A percentile compares a stretch with the other conserved stretches of the same genome.
Evolutionary conservation across 2,797 vertebrate genomes (phyloP).

Genomic region (Enteromius radiatus): DNA sequence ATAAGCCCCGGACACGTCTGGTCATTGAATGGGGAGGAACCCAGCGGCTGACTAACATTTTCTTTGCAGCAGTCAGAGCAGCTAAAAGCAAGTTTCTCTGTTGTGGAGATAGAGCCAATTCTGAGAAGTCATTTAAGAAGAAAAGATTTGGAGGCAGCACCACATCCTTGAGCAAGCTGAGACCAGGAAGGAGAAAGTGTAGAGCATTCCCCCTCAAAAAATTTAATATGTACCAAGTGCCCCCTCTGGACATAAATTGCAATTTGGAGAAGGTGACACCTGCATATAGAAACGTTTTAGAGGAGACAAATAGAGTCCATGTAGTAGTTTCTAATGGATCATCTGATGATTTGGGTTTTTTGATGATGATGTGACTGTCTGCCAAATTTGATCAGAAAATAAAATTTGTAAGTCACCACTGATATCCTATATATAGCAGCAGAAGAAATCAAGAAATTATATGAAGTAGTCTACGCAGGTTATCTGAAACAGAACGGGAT

Average conservation of each 20-base stretch:
- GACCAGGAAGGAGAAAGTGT: not conserved
- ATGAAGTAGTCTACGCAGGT: too few relatives aligned
- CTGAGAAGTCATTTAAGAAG: not conserved
- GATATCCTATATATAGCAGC: too few relatives aligned
- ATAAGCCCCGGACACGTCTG: conserved; percentile 5
- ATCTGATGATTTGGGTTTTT: conserved; percentile 23
- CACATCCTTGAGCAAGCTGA: not conserved
- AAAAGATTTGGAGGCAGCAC: not conserved
- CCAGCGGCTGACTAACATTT: not conserved
- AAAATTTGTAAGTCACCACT: too few relatives aligned
- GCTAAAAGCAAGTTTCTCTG: conserved; percentile 13
- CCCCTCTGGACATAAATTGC: not conserved
- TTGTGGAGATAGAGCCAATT: not conserved
- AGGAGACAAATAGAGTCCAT: not conserved
- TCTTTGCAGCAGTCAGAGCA: conserved; percentile 22
- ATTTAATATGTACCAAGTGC: not conserved
- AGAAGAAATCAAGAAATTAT: too few relatives aligned
- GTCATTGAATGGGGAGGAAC: not conserved
- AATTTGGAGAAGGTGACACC: not conserved
- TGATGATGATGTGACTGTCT: not conserved
- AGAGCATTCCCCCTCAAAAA: conserved; percentile 8
- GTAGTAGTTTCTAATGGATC: conserved; percentile 1
- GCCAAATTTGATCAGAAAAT: too few relatives aligned
- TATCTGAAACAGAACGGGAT: too few relatives aligned
- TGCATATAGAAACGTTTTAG: not conserved